Percentiles rank a stretch among this genome's conserved stretches.
Conservation (phyloP, 2,888 invertebrate species). For the Nemotelus pantherinus region DNA sequence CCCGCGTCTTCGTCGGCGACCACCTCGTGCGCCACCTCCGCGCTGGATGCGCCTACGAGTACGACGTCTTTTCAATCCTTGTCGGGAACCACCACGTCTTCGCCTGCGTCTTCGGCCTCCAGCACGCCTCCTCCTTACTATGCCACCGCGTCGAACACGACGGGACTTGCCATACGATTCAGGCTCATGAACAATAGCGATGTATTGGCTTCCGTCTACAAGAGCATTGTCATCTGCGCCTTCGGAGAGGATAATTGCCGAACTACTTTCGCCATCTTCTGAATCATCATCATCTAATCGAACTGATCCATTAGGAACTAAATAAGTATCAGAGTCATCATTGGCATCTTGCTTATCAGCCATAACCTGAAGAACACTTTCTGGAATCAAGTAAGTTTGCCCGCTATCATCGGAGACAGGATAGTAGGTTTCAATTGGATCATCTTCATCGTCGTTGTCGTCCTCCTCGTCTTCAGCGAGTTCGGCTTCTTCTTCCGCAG, state of each 20-base stretch:
- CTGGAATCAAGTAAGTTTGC: slow-evolving; percentile 39
- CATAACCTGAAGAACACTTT: slow-evolving; percentile 30
- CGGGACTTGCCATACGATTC: slow-evolving; percentile 21
- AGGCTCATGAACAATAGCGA: slow-evolving; percentile 17
- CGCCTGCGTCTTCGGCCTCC: slow-evolving; percentile 18
- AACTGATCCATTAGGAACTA: slow-evolving; percentile 34
- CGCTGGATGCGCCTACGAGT: slow-evolving; percentile 23
- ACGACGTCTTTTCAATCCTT: slow-evolving; percentile 21
- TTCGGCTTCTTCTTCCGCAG: slow-evolving; percentile 7
- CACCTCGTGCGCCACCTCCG: slow-evolving; percentile 18
- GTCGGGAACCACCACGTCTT: slow-evolving; percentile 24
- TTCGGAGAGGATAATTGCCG: slow-evolving; percentile 16
- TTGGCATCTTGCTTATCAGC: slow-evolving; percentile 24
- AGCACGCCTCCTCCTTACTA: slow-evolving; percentile 10
- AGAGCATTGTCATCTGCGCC: not conserved
- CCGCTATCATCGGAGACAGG: slow-evolving; percentile 33
- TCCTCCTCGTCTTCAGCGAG: not conserved
- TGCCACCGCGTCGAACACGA: not conserved
- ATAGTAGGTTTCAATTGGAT: slow-evolving; percentile 29
- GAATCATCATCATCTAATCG: slow-evolving; percentile 24
- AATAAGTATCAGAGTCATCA: slow-evolving; percentile 27
- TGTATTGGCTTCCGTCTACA: not conserved
- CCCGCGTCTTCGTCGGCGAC: slow-evolving; percentile 3
- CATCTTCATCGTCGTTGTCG: not conserved
- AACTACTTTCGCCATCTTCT: slow-evolving; percentile 13